Evolutionary conservation across 2,797 vertebrate genomes (phyloP).

Genomic region (Harpagifer antarcticus): DNA sequence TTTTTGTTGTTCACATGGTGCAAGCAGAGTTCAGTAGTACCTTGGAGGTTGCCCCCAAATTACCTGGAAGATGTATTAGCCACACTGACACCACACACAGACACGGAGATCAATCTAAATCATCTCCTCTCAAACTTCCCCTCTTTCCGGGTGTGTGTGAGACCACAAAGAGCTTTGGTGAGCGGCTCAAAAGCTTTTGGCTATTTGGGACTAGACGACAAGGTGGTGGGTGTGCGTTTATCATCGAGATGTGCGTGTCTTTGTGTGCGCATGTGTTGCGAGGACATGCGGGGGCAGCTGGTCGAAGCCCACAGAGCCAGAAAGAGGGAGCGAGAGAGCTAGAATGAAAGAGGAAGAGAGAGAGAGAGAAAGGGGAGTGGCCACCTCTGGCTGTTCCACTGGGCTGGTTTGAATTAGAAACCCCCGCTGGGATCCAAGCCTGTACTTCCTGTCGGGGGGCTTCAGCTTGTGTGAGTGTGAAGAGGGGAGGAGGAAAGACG

Average conservation of each 20-base stretch:
- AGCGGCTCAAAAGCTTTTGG: conserved; percentile 70
- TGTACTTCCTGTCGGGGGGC: conserved; percentile 86
- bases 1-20: conserved; percentile 28
- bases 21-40: conserved; percentile 35
- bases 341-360: conserved; percentile 28
- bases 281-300: conserved; percentile 75
- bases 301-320: conserved; percentile 58
- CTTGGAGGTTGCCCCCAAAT: conserved; percentile 60
- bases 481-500: conserved; percentile 36
- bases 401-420: conserved; percentile 90
- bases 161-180: conserved; percentile 74
- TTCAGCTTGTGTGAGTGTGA: conserved; percentile 59
- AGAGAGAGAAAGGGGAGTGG: conserved; percentile 61
- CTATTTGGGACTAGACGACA: conserved; percentile 61
- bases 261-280: conserved; percentile 48
- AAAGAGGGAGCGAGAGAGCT: conserved; percentile 41
- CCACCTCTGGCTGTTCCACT: conserved; percentile 85
- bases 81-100: conserved; percentile 9
- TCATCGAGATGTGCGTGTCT: conserved; percentile 43
- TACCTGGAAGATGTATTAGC: conserved; percentile 63
- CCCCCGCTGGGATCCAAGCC: conserved; percentile 87
- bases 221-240: conserved; percentile 58
- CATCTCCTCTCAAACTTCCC: conserved; percentile 50
- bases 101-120: conserved; percentile 53
- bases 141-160: conserved; percentile 63